phyloP scores from a whole-genome alignment of 2,888 invertebrate species.

The Alloplasta piceator region DNA sequence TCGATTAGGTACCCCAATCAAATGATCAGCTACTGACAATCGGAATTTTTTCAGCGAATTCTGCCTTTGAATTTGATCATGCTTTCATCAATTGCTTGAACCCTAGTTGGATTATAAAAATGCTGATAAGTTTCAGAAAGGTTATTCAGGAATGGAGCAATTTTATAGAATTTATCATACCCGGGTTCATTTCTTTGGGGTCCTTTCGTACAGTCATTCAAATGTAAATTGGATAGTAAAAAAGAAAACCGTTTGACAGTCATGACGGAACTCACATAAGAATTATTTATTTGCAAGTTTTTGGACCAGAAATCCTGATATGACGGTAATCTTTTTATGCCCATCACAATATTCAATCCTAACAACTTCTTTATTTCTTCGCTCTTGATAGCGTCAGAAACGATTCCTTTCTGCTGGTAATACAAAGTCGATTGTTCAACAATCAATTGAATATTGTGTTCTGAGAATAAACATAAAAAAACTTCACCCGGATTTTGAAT shows the following conservation, averaged over 20 bases:
- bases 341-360: constrained; percentile 65
- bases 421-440: background rate
- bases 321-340: constrained; percentile 62
- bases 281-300: constrained; percentile 58
- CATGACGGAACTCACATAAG: constrained; percentile 49
- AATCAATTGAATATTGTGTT: too few species aligned
- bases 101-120: constrained; percentile 53
- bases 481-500: background rate
- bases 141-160: constrained; percentile 66
- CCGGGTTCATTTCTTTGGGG: constrained; percentile 62
- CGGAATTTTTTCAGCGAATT: background rate
- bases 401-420: background rate
- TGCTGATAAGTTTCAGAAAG: constrained; percentile 62
- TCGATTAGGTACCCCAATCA: background rate
- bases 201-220: constrained; percentile 67
- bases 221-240: constrained; percentile 69
- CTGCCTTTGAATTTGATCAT: constrained; percentile 73
- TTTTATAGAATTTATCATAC: constrained; percentile 72
- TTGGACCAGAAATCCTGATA: constrained; percentile 60
- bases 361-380: constrained; percentile 33
- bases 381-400: background rate
- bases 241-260: constrained; percentile 63
- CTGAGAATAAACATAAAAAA: background rate
- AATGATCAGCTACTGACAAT: background rate
- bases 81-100: constrained; percentile 69